phyloP scores from a whole-genome alignment of 2,113 vertebrate genomes.

The Hippocampus mohnikei region DNA sequence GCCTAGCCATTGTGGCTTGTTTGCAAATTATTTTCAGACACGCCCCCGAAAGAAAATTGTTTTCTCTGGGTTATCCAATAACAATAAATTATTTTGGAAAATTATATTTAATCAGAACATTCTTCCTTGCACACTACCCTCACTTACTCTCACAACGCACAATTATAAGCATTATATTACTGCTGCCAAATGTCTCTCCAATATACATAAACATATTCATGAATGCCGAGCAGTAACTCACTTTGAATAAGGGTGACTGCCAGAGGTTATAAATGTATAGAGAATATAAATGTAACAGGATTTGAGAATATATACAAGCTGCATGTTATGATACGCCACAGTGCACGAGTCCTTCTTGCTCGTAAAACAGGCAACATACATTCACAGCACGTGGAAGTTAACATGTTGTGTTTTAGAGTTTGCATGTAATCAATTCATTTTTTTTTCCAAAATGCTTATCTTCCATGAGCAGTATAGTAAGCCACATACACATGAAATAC shows the following conservation, averaged over 20 bases:
- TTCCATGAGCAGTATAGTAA: no score
- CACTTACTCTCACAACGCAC: neutral
- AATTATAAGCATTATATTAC: neutral
- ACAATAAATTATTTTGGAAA: neutral
- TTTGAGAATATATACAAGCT: neutral
- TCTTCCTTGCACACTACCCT: neutral
- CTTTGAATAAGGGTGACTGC: neutral
- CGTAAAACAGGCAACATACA: neutral
- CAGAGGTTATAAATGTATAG: neutral
- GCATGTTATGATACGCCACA: neutral
- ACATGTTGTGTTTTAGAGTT: neutral
- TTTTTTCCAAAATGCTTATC: no score
- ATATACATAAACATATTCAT: neutral
- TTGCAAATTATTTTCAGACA: neutral
- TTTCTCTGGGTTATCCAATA: neutral
- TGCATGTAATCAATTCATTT: no score
- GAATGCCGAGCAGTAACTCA: constrained; percentile 3
- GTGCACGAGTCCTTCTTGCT: neutral
- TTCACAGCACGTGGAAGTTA: neutral
- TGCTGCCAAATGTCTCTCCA: constrained; percentile 15
- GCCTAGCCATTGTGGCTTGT: no score
- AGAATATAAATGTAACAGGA: neutral
- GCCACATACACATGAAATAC: no score
- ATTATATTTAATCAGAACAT: neutral
- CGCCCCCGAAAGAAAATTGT: neutral